Evolutionary conservation across 2,888 invertebrate species (phyloP).

Genomic region (Bedellia somnulentella): DNA sequence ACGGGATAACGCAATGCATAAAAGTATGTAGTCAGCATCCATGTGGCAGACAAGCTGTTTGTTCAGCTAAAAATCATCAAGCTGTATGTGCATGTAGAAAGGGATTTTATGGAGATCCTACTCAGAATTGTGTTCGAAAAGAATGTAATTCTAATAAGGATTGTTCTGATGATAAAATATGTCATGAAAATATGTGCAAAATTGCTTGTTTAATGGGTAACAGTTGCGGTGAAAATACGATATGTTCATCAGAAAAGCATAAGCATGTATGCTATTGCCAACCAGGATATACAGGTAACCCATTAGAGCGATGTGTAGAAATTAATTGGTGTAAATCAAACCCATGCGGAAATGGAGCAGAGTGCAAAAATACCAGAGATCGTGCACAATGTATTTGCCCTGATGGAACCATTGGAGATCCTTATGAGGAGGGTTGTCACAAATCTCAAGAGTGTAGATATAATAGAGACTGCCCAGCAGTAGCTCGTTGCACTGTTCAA

Average conservation of each 20-base stretch:
- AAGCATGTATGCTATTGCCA: conserved; percentile 76
- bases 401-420: conserved; percentile 78
- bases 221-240: conserved; percentile 81
- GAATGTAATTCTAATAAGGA: conserved; percentile 73
- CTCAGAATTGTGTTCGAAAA: conserved; percentile 76
- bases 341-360: conserved; percentile 79
- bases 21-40: conserved; percentile 73
- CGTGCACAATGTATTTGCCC: conserved; percentile 81
- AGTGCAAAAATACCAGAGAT: conserved; percentile 79
- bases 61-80: conserved; percentile 71
- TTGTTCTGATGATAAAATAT: conserved; percentile 81
- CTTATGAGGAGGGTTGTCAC: conserved; percentile 81
- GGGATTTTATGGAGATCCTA: conserved; percentile 81
- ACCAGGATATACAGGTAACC: conserved; percentile 84
- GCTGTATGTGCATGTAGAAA: conserved; percentile 76
- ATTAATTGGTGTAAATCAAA: conserved; percentile 78
- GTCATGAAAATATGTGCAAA: conserved; percentile 81
- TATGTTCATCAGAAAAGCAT: conserved; percentile 84
- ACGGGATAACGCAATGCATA: conserved; percentile 76
- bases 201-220: conserved; percentile 83
- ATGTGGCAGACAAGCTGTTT: conserved; percentile 83
- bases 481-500: conserved; percentile 73
- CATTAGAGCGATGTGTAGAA: conserved; percentile 68
- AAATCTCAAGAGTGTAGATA: conserved; percentile 79
- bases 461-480: conserved; percentile 78